A percentile compares a stretch with the other conserved stretches of the same genome.
Evolutionary conservation across 2,888 invertebrate genomes (phyloP).

Genomic region (Dryocosmus kuriphilus): DNA sequence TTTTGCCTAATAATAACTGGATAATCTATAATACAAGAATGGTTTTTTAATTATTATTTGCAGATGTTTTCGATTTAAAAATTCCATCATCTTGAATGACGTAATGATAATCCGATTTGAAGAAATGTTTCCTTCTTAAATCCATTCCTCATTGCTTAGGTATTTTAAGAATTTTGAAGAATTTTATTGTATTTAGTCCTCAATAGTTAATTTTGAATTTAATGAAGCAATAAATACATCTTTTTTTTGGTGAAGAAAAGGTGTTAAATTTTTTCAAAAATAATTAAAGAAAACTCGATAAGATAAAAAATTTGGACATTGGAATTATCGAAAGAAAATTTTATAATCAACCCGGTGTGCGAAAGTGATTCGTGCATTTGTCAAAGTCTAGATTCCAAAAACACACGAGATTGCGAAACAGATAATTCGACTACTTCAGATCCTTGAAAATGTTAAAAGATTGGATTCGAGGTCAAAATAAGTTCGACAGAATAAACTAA

Average conservation of each 20-base stretch:
- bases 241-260: background rate
- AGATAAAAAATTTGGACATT: conserved; percentile 35
- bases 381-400: background rate
- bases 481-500: no score
- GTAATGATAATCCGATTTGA: conserved; percentile 13
- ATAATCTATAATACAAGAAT: background rate
- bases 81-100: conserved; percentile 2
- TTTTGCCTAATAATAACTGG: background rate
- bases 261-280: background rate
- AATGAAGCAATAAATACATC: background rate
- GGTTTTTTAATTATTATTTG: background rate
- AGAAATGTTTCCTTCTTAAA: background rate
- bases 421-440: background rate
- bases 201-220: no score
- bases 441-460: background rate
- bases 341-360: background rate
- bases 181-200: background rate
- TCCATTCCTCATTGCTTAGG: background rate
- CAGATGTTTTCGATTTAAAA: conserved; percentile 35
- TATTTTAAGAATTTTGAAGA: background rate
- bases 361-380: background rate
- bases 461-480: background rate
- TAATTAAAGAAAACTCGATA: background rate
- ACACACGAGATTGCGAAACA: background rate
- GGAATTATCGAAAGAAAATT: conserved; percentile 9